phyloP scores from a whole-genome alignment of 2,888 invertebrate genomes.

The Caenorhabditis sp. region DNA sequence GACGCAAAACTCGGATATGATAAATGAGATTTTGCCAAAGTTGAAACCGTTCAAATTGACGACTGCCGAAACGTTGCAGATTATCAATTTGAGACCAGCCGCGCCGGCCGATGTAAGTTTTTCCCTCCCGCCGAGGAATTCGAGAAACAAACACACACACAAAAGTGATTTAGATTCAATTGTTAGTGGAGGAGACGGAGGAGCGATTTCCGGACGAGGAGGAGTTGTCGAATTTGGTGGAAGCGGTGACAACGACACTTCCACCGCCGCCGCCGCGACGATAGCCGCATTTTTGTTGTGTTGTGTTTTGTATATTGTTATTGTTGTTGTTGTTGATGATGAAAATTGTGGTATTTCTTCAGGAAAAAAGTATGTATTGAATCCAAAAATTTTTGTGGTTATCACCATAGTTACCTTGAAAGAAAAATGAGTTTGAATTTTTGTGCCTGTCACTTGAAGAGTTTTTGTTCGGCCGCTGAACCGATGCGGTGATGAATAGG shows the following conservation, averaged over 20 bases:
- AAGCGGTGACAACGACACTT: background rate
- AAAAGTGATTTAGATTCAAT: constrained; percentile 38
- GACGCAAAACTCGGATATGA: constrained; percentile 32
- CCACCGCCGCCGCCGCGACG: constrained; percentile 27
- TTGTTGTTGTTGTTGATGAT: background rate
- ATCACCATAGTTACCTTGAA: constrained; percentile 1
- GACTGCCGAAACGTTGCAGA: constrained; percentile 50
- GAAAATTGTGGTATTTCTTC: too few species aligned
- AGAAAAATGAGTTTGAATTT: background rate
- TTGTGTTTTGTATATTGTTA: too few species aligned
- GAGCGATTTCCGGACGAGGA: constrained; percentile 48
- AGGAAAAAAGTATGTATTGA: too few species aligned
- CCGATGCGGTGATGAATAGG: too few species aligned
- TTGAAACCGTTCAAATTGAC: constrained; percentile 44
- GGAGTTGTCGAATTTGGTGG: constrained; percentile 33
- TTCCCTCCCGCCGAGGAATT: too few species aligned
- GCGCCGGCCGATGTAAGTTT: constrained; percentile 33
- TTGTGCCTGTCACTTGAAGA: too few species aligned
- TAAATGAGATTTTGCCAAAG: constrained; percentile 33
- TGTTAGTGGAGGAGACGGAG: constrained; percentile 56
- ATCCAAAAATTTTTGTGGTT: background rate
- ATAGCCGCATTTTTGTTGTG: background rate
- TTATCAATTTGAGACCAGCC: constrained; percentile 48
- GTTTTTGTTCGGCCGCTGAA: too few species aligned
- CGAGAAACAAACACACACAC: too few species aligned